Base-by-base conservation (phyloP, 2,888 invertebrate species). In the Orthonychiurus folsomi region DNA sequence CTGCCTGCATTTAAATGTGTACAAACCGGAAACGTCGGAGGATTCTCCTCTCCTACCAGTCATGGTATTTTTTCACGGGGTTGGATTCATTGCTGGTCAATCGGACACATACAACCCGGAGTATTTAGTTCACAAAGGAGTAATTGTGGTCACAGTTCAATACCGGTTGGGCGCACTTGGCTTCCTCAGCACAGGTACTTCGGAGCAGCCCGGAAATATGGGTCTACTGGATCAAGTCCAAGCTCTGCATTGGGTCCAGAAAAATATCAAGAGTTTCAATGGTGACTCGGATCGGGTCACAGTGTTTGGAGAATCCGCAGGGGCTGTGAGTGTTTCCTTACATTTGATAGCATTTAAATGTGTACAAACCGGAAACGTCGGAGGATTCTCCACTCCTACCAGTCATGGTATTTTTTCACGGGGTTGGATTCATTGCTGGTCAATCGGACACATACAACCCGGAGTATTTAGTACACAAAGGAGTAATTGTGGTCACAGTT, bases 371-470 rank as follows among this genome's bases (percentile, higher is more conserved):
- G 18, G 52, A 48, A 23, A 59, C 48, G 15, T 15, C 48, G 48
- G 48, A 12, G 12, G 48, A n/a, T n/a, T 48, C 48, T n/a, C 15
- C 48, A 48, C n/a, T n/a, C 48, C 12, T 15, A n/a, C 48, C 48
- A n/a, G 71, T 71, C 21, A 69, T 71, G 69, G 69, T 57, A n/a
- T 66, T 52, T 23, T 28, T 59, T 48, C 62, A 61, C 54, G 58
- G 54, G 47, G 63, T 63, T 24, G 65, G 63, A 0, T 69, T 69
- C 52, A 62, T 67, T 0, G 65, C 65, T 15, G 66, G 68, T 0
- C 69, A 69, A 50, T 61, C 62, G 2, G 69, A 68, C 25, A 65
- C 69, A 1, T 69, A 69, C 57, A 66, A 65, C 55, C 69, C 69
- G 9, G 69, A 68, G 26, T 65, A 65, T 60, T 56, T 69, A n/a